phyloP scores from a whole-genome alignment of 92 coral and sea anemone species.

The Umimayanthus chanpuru region DNA sequence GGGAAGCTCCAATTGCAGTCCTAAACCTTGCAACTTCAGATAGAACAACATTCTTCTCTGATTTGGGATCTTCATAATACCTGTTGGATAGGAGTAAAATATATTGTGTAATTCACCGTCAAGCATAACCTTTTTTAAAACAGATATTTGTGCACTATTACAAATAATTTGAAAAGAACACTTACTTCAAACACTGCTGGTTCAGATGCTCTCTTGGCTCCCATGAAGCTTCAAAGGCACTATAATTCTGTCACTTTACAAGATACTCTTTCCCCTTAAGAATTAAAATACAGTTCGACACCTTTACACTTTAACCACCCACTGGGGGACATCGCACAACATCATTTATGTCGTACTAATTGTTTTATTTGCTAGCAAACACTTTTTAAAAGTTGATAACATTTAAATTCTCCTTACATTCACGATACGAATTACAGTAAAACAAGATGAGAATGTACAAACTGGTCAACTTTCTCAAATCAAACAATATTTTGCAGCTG shows the following conservation, averaged over 20 bases:
- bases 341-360: too few relatives aligned
- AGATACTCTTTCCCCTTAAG: constrained; percentile 47
- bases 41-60: constrained; percentile 31
- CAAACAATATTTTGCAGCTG: too few relatives aligned
- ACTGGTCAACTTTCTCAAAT: too few relatives aligned
- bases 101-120: neutral
- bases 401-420: too few relatives aligned
- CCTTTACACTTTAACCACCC: too few relatives aligned
- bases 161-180: neutral
- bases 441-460: too few relatives aligned
- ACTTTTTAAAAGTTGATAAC: too few relatives aligned
- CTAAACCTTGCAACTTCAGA: constrained; percentile 47
- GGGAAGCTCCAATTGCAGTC: too few relatives aligned
- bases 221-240: constrained; percentile 61
- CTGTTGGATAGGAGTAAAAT: constrained; percentile 7
- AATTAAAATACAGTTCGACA: too few relatives aligned
- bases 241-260: constrained; percentile 54
- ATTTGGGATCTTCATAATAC: constrained; percentile 55
- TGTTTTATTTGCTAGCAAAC: too few relatives aligned
- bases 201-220: constrained; percentile 56
- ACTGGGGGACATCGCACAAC: too few relatives aligned
- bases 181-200: constrained; percentile 58
- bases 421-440: too few relatives aligned
- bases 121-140: neutral
- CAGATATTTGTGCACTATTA: neutral